These are phyloP conservation scores for Phymanthus crucifer DNA, from an alignment of 92 coral and sea anemone genomes.

Conservation along the genomic window DNA sequence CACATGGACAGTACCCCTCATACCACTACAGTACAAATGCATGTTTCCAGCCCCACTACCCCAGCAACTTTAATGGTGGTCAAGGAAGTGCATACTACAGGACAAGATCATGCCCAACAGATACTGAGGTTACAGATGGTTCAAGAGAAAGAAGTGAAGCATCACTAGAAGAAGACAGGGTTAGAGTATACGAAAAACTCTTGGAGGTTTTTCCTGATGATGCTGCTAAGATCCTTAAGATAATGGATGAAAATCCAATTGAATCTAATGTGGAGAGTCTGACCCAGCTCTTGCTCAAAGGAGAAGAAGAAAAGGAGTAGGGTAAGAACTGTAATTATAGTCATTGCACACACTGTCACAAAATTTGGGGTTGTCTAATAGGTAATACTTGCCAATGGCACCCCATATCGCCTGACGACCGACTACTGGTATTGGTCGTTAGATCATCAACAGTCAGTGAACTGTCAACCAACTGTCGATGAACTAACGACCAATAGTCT, in stretches of 20 bases:
- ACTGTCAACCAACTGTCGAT: no score
- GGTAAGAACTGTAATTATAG: background rate
- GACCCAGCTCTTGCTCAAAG: conserved; percentile 54
- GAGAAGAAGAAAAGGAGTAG: conserved; percentile 10
- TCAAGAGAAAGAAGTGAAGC: conserved; percentile 15
- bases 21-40: conserved; percentile 40
- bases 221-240: conserved; percentile 64
- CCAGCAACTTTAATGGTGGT: conserved; percentile 56
- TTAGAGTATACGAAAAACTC: conserved; percentile 67
- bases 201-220: conserved; percentile 74
- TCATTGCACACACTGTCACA: no score
- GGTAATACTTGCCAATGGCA: no score
- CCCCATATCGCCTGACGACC: no score
- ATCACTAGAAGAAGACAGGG: conserved; percentile 52
- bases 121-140: conserved; percentile 64
- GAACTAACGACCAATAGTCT: no score
- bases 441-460: no score
- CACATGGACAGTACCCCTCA: conserved; percentile 28
- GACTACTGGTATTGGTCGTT: no score
- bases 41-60: conserved; percentile 32
- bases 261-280: conserved; percentile 54
- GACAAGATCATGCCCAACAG: conserved; percentile 87
- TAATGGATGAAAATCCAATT: conserved; percentile 67
- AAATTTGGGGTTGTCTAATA: no score
- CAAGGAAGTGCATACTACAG: conserved; percentile 67